Evolutionary conservation across 2,888 invertebrate genomes (phyloP).

Genomic region (Phragmatobia fuliginosa): DNA sequence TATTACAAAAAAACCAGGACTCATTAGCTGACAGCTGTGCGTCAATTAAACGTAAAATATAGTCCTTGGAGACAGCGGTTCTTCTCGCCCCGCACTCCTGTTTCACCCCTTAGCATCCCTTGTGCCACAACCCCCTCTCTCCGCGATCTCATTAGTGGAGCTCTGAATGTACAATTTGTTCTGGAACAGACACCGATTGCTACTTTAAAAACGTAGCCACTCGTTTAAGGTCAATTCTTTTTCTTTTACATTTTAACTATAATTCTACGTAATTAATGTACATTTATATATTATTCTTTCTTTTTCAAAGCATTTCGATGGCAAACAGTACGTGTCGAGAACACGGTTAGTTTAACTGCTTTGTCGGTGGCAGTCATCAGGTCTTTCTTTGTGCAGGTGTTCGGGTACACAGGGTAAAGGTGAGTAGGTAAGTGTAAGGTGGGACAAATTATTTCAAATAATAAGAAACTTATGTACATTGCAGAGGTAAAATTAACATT

Average conservation of each 20-base stretch:
- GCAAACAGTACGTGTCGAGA: no score
- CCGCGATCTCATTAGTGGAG: slow-evolving; percentile 80
- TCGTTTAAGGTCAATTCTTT: slow-evolving; percentile 67
- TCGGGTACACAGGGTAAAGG: no score
- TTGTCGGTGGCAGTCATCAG: no score
- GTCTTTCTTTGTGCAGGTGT: no score
- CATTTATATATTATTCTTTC: no score
- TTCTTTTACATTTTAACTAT: slow-evolving; percentile 46
- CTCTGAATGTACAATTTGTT: slow-evolving; percentile 83
- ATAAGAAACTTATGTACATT: not conserved
- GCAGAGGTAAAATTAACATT: not conserved
- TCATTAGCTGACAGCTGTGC: slow-evolving; percentile 84
- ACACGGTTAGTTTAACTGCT: no score
- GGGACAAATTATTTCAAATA: not conserved
- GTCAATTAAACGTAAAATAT: slow-evolving; percentile 86
- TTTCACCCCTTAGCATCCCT: slow-evolving; percentile 52
- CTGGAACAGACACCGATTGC: slow-evolving; percentile 82
- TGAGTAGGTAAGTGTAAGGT: no score
- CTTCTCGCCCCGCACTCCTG: slow-evolving; percentile 48
- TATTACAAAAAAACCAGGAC: slow-evolving; percentile 77
- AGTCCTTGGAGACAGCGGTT: slow-evolving; percentile 72
- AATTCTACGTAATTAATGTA: slow-evolving; percentile 48
- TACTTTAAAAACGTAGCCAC: slow-evolving; percentile 76
- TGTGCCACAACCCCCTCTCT: slow-evolving; percentile 64
- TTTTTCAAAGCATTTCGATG: no score